Conservation (phyloP, 2,113 vertebrate species). For the Ictalurus punctatus region DNA sequence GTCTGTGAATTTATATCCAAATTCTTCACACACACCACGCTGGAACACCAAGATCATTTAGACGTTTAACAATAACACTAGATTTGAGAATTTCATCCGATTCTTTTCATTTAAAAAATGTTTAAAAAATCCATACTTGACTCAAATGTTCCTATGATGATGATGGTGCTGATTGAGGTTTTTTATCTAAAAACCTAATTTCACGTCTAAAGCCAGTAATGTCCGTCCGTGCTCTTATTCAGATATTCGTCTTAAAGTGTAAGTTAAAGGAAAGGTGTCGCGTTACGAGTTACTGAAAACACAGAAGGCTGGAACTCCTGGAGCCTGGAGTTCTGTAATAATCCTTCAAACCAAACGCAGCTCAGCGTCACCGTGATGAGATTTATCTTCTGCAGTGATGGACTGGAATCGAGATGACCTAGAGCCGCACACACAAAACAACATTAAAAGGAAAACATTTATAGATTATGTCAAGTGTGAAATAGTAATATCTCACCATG, state of each 20-base stretch:
- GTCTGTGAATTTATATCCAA: neutral
- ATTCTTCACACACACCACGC: neutral
- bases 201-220: neutral
- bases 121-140: neutral
- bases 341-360: neutral
- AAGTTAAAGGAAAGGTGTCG: neutral
- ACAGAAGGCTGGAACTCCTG: no score
- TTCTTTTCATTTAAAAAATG: neutral
- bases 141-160: neutral
- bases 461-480: neutral
- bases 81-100: neutral
- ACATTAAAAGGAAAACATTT: neutral
- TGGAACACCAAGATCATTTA: neutral
- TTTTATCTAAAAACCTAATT: neutral
- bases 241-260: no score
- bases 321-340: neutral
- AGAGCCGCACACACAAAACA: constrained; percentile 33
- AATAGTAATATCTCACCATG: neutral
- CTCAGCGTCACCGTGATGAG: no score
- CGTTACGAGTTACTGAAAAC: no score
- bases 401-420: neutral
- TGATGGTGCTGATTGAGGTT: neutral
- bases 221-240: neutral
- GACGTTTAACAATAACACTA: neutral
- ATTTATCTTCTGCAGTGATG: neutral